Base-by-base conservation (phyloP, 2,888 invertebrate genomes). In the Trisateles emortualis region DNA sequence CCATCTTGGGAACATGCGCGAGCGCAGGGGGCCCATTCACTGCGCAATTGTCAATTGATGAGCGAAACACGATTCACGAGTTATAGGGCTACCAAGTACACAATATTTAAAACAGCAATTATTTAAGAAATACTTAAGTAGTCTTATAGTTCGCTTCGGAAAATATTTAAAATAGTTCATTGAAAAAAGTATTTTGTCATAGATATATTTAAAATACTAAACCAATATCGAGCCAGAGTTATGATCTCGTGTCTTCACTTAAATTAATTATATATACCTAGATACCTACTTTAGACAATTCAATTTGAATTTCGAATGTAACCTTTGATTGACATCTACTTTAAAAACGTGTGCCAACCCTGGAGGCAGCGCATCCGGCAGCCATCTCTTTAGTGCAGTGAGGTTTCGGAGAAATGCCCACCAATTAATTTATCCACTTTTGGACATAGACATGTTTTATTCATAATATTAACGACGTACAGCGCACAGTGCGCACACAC, bases 1-100 rank as follows among this genome's bases (percentile, higher is more conserved):
- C 79, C 82, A 72, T 77, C 65, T 81, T 72, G 62, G 74, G 77
- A 24, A 68, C 46, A 33, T 47, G 72, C 70, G 71, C 72, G 76
- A 71, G 74, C 73, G 83, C 79, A 78, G 79, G 82, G 80, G 79
- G 78, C 80, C 85, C 88, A 89, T 90, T 90, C 88, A 89, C 84
- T 72, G 76, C 69, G 78, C 79, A 74, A 81, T 84, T 80, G 81
- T 83, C 86, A 84, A 87, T 87, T 87, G 86, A 88, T 83, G 80
- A 59, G 70, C 76, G 77, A 77, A 80, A 78, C 70, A 72, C 72
- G 72, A 79, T 78, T 79, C 76, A 79, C 65, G 64, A 64, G 53
- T 56, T 53, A 40, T 64, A 80, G 81, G 83, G 81, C 59, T 83
- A 30, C 44, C 53, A 52, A 4, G 10, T 2, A 33, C 33, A 14